These are phyloP conservation scores for Julus scandinavius DNA, from an alignment of 2,888 invertebrate species.

Conservation along the genomic window DNA sequence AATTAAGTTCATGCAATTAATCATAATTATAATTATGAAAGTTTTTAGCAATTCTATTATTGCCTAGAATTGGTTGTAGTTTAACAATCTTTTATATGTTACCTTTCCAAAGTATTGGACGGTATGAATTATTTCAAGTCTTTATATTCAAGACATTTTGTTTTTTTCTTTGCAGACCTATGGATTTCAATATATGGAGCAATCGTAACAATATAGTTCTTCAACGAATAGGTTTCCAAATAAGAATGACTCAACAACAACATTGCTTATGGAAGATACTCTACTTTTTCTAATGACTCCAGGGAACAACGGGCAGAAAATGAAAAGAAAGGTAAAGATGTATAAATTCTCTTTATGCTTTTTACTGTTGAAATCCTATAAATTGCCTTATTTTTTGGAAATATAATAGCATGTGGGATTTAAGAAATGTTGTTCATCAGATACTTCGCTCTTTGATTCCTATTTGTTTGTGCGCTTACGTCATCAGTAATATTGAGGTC, in stretches of 20 bases:
- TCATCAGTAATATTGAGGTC: not conserved
- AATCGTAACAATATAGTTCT: not conserved
- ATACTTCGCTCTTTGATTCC: conserved; percentile 16
- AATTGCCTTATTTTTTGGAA: not conserved
- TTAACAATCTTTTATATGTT: no score
- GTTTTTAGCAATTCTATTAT: no score
- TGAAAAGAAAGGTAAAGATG: not conserved
- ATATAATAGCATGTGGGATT: not conserved
- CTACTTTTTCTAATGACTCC: not conserved
- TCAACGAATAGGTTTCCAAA: not conserved
- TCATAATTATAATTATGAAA: no score
- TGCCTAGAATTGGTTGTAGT: no score
- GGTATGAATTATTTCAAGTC: no score
- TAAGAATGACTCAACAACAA: not conserved
- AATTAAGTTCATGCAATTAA: no score
- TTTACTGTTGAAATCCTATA: not conserved
- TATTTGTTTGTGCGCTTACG: not conserved
- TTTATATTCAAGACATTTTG: no score
- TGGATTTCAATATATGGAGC: not conserved
- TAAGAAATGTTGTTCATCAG: not conserved
- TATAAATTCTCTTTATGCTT: not conserved
- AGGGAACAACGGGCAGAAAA: not conserved
- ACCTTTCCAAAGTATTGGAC: no score
- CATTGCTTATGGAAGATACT: not conserved
- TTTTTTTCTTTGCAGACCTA: not conserved